phyloP scores from a whole-genome alignment of 2,113 vertebrate genomes.

The Cyprinodon tularosa region DNA sequence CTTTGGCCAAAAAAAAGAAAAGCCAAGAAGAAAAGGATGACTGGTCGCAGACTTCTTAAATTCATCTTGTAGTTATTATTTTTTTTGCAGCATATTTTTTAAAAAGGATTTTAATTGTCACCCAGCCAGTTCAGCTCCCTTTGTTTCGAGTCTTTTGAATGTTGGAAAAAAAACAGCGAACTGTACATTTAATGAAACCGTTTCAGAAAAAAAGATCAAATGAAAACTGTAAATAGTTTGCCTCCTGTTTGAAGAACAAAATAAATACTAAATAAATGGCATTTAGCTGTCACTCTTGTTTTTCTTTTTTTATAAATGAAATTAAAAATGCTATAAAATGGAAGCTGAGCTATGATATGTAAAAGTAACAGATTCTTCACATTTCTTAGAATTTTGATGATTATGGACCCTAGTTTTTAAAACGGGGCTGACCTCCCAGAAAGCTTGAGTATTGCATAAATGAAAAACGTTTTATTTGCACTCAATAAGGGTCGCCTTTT shows the following conservation, averaged over 20 bases:
- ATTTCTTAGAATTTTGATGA: neutral
- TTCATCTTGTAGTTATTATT: conserved; percentile 1
- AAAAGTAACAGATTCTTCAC: no score
- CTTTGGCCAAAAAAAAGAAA: neutral
- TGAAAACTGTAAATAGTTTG: conserved; percentile 82
- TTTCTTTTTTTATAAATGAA: neutral
- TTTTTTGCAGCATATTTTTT: neutral
- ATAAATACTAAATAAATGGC: conserved; percentile 78
- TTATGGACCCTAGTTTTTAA: no score
- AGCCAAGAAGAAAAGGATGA: conserved; percentile 1
- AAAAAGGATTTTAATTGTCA: neutral
- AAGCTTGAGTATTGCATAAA: no score
- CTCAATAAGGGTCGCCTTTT: no score
- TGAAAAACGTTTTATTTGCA: no score
- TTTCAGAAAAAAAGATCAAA: conserved; percentile 67
- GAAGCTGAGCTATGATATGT: neutral
- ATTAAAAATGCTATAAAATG: neutral
- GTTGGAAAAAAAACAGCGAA: conserved; percentile 69
- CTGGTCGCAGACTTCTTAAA: neutral
- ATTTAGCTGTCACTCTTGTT: conserved; percentile 56
- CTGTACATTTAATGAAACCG: conserved; percentile 50
- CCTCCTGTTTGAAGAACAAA: conserved; percentile 80
- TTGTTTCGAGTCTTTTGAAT: conserved; percentile 62
- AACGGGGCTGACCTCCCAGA: no score
- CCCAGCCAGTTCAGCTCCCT: conserved; percentile 70